Base-by-base conservation (phyloP, 1,140 invertebrate species). In the Drosophila gunungcola region DNA sequence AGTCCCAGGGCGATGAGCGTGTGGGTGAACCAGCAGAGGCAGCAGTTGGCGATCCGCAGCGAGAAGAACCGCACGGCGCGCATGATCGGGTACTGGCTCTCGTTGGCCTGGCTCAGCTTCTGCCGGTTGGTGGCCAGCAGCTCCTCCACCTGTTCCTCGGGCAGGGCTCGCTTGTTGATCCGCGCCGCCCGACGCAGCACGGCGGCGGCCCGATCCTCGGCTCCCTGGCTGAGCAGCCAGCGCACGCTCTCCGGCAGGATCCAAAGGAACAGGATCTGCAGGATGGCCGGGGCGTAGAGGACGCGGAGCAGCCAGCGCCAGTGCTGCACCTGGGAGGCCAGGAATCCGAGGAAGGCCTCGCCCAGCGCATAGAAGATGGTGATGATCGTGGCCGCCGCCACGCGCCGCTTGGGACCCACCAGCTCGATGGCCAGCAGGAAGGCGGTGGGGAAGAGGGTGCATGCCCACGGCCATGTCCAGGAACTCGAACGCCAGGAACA, bases 1-100 rank as follows among this genome's bases (percentile, higher is more conserved):
- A 97, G 90, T 0, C 96, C 97, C 90, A 97, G 96, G 80, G 96
- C 97, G 4, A 97, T 94, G 79, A 97, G 95, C 0, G 95, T 94
- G 68, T 94, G 94, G 0, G 95, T 94, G 3, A 95, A 92, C 96
- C 95, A 97, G 91, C 94, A 96, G 90, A 95, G 95, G 48, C 93
- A 94, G 73, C 95, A 95, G 27, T 94, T 94, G 3, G 94, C 80
- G 57, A 96, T 93, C 36, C 95, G 93, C 69, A 94, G 88, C 81
- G 64, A 46, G n/a, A 92, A 91, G 36, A 80, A 75, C 3, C 54
- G 76, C 6, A 85, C 68, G 0, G 84, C 77, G 16, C 60, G 64
- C 76, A 41, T 65, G 1, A 92, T 92, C 1, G 91, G 91, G 42
- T 90, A 92, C 57, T 77, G 76, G 39, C 77, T 91, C 68, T 91